Percentiles rank a stretch among this genome's conserved stretches.
These are phyloP conservation scores for Serinus canaria DNA, from an alignment of 2,113 vertebrate genomes.

Conservation along the genomic window DNA sequence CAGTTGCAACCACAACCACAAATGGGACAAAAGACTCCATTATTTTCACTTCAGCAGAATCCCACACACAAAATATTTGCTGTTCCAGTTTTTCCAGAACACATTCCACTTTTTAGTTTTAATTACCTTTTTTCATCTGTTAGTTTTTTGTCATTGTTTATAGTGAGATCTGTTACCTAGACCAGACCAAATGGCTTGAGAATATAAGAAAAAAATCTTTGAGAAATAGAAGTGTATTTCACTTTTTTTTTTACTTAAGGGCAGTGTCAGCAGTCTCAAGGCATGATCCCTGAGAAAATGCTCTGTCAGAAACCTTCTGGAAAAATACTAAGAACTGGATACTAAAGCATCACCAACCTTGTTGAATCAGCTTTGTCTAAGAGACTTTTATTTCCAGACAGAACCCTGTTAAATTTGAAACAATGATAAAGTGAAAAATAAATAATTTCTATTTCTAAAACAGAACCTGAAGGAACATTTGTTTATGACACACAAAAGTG, in stretches of 20 bases:
- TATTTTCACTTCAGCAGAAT: neutral
- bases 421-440: neutral
- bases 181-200: neutral
- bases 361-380: neutral
- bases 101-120: neutral
- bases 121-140: neutral
- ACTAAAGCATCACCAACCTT: neutral
- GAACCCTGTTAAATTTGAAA: neutral
- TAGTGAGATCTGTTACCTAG: neutral
- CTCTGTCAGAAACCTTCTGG: neutral
- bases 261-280: neutral
- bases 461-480: neutral
- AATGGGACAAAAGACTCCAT: neutral
- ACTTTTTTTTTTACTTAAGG: neutral
- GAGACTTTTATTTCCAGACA: neutral
- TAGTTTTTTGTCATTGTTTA: neutral
- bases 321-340: neutral
- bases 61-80: neutral
- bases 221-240: neutral
- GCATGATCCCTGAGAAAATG: neutral
- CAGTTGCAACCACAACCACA: neutral
- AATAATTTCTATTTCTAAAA: neutral
- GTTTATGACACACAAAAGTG: neutral
- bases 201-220: neutral
- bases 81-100: neutral